A percentile compares a stretch with the other conserved stretches of the same genome.
These are phyloP conservation scores for Castor canadensis DNA, from an alignment of 2,113 vertebrate genomes.

Conservation along the genomic window DNA sequence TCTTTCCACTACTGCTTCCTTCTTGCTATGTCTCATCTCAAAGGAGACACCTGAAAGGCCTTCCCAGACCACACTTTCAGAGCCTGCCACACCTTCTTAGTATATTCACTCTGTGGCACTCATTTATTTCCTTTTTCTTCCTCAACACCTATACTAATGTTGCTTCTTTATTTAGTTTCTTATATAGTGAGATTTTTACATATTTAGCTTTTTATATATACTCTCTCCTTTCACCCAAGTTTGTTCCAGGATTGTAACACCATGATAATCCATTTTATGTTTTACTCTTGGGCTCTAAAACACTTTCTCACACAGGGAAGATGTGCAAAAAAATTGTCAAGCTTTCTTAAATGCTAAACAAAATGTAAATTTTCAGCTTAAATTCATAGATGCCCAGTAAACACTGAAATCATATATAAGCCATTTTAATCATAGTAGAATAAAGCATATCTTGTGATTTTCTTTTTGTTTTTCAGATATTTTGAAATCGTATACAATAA, in stretches of 20 bases:
- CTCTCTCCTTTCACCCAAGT: neutral
- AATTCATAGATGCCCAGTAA: neutral
- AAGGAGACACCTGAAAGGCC: fast-evolving
- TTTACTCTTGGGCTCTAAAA: neutral
- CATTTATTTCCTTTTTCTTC: neutral
- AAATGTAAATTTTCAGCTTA: neutral
- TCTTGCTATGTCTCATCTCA: neutral
- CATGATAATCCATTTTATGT: neutral
- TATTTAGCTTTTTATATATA: neutral
- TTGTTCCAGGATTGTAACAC: neutral
- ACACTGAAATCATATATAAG: neutral
- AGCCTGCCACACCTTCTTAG: neutral
- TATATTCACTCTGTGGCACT: neutral
- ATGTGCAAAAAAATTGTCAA: neutral
- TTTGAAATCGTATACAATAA: neutral
- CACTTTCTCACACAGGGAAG: neutral
- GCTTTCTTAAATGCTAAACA: neutral
- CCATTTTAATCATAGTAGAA: too few relatives aligned
- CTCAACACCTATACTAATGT: neutral
- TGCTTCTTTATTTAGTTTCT: neutral
- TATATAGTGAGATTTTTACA: neutral
- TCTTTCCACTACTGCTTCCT: neutral
- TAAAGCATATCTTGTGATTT: neutral
- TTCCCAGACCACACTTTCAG: neutral
- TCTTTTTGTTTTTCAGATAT: neutral